phyloP scores from a whole-genome alignment of 2,113 vertebrate species.

The Rhea americana region DNA sequence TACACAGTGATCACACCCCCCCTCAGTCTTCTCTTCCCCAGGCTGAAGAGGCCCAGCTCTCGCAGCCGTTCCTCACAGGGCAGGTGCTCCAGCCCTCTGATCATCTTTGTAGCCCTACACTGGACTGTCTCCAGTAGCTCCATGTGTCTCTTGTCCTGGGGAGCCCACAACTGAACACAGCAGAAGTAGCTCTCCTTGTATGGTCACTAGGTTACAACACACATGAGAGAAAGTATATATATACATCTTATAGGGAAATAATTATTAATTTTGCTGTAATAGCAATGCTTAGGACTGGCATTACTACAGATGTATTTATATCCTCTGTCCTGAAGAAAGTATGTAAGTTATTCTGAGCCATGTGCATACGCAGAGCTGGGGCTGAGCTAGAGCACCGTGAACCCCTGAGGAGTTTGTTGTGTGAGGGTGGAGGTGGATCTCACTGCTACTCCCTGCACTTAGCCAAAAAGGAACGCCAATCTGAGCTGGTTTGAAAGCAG shows the following conservation, averaged over 20 bases:
- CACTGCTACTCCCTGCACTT: not conserved
- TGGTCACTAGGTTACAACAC: not conserved
- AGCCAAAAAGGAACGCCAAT: not conserved
- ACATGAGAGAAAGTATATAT: not conserved
- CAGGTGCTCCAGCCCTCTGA: no score
- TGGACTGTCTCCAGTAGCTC: no score
- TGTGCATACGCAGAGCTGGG: fast-evolving
- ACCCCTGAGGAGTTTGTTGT: not conserved
- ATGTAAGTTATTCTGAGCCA: constrained; percentile 19
- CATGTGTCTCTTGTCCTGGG: no score
- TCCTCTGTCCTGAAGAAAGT: constrained; percentile 6
- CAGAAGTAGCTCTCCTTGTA: not conserved
- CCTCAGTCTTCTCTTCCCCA: no score
- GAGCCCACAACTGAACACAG: no score
- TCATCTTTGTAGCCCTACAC: no score
- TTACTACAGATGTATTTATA: constrained; percentile 25
- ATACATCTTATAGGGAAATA: not conserved
- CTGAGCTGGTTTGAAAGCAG: not conserved
- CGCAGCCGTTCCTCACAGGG: no score
- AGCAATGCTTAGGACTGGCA: not conserved
- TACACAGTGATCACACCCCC: no score
- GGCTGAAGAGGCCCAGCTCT: no score
- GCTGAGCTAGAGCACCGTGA: not conserved
- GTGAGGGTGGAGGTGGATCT: not conserved
- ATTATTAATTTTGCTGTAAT: not conserved